phyloP scores from a whole-genome alignment of 1,140 invertebrate genomes.

The Triops cancriformis region DNA sequence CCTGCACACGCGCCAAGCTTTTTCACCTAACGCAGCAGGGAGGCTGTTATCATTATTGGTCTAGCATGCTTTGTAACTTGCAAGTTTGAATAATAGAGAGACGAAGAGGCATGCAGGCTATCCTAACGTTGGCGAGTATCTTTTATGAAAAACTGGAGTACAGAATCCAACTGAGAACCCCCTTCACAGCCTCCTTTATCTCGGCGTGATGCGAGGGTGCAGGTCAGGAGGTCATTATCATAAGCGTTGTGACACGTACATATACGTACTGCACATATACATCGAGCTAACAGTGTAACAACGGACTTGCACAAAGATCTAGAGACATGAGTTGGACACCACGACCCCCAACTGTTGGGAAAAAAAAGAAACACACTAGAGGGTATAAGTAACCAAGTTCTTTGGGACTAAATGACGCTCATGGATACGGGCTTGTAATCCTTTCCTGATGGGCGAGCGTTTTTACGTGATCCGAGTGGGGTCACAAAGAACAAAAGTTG shows the following conservation, averaged over 20 bases:
- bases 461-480: too few species aligned
- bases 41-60: slow-evolving; percentile 1
- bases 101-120: not conserved
- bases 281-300: too few species aligned
- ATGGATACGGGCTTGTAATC: not conserved
- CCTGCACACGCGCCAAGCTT: not conserved
- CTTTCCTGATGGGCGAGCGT: too few species aligned
- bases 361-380: not conserved
- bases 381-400: not conserved
- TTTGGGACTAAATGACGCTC: not conserved
- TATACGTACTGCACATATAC: not conserved
- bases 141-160: not conserved
- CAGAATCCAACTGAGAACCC: not conserved
- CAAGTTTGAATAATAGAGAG: not conserved
- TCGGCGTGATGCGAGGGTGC: not conserved
- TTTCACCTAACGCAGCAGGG: not conserved
- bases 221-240: slow-evolving; percentile 10
- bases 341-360: slow-evolving; percentile 8
- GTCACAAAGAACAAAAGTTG: not conserved
- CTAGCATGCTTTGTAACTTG: not conserved
- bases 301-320: not conserved
- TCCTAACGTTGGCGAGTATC: not conserved
- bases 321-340: not conserved
- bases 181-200: not conserved
- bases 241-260: not conserved